Conservation (phyloP, 2,797 vertebrate species). For the Sebastes miniatus region DNA sequence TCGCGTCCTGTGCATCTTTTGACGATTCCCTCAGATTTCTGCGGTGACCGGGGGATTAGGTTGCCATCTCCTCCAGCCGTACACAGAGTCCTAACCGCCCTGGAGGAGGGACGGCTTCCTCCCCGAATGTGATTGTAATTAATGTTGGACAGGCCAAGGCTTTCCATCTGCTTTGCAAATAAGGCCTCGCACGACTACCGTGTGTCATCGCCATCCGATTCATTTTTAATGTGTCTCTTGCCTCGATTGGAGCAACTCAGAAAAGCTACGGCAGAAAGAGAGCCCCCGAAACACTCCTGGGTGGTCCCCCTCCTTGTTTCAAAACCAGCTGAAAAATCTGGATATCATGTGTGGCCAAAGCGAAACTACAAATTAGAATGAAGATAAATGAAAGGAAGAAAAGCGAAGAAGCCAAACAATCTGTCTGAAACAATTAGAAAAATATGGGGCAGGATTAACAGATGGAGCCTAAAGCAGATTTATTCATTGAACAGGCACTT, state of each 20-base stretch:
- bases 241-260: constrained; percentile 36
- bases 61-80: constrained; percentile 78
- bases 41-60: constrained; percentile 73
- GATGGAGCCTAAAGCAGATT: not conserved
- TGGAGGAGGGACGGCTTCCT: constrained; percentile 78
- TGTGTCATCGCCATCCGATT: constrained; percentile 75
- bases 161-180: constrained; percentile 83
- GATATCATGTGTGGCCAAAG: constrained; percentile 70
- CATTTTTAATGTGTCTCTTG: constrained; percentile 71
- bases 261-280: constrained; percentile 29
- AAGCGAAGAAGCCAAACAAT: constrained; percentile 50
- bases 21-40: constrained; percentile 77
- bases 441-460: constrained; percentile 30
- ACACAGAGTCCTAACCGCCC: constrained; percentile 74
- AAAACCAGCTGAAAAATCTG: constrained; percentile 59
- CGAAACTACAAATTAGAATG: constrained; percentile 67
- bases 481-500: not conserved
- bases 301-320: constrained; percentile 70
- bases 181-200: constrained; percentile 74
- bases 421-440: constrained; percentile 49
- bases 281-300: constrained; percentile 55
- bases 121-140: constrained; percentile 82
- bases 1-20: constrained; percentile 77
- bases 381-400: constrained; percentile 67
- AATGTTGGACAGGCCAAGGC: constrained; percentile 79